These are phyloP conservation scores for Lepus americanus DNA, from an alignment of 2,113 vertebrate species.

Conservation along the genomic window DNA sequence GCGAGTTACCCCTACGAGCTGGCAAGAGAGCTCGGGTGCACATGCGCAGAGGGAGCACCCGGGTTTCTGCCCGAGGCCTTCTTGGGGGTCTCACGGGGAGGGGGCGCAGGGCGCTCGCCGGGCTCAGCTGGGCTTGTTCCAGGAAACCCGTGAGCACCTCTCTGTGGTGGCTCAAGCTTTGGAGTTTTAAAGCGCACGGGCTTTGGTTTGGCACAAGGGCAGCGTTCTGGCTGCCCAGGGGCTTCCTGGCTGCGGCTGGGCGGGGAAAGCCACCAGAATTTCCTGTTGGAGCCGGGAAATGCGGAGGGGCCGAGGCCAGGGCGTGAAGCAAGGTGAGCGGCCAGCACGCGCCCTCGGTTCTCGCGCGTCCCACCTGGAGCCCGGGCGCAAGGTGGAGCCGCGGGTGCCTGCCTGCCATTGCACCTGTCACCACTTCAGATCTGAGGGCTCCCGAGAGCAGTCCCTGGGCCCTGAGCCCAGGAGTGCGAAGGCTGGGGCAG, in stretches of 20 bases:
- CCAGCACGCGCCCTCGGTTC: neutral
- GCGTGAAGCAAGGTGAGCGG: neutral
- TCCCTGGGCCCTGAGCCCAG: neutral
- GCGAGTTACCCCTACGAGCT: neutral
- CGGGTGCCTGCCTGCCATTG: no score
- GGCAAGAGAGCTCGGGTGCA: neutral
- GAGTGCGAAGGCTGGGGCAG: neutral
- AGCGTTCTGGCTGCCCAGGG: constrained; percentile 62
- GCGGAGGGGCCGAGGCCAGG: constrained; percentile 24
- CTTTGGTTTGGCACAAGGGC: constrained; percentile 12
- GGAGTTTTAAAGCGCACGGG: neutral
- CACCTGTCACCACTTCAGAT: no score
- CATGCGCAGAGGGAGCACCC: neutral
- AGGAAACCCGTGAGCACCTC: neutral
- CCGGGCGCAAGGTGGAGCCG: no score
- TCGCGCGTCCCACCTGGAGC: no score
- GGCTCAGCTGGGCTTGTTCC: neutral
- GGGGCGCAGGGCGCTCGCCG: no score
- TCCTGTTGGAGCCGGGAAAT: constrained; percentile 65
- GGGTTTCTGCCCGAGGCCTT: neutral
- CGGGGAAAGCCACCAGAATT: constrained; percentile 61
- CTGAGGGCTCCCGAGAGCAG: no score
- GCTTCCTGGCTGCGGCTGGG: constrained; percentile 75
- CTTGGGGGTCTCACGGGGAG: fast-evolving
- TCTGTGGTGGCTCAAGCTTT: neutral